Evolutionary conservation across 2,888 invertebrate species (phyloP).

Genomic region (Lathronympha strigana): DNA sequence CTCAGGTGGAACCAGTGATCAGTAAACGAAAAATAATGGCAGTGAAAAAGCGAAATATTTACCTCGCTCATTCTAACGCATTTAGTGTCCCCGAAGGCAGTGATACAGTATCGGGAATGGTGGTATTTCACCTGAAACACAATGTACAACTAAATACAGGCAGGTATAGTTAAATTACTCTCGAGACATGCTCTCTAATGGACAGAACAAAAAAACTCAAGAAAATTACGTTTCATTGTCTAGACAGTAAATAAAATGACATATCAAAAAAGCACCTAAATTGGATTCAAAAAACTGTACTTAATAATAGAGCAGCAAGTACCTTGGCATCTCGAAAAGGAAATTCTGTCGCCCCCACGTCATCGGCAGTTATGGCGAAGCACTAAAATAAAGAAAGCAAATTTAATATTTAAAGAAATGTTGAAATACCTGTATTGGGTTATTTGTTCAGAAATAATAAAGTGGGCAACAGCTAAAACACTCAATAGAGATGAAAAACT

Average conservation of each 20-base stretch:
- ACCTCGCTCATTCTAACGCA: slow-evolving; percentile 13
- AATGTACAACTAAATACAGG: too few species aligned
- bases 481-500: too few species aligned
- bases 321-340: too few species aligned
- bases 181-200: background rate
- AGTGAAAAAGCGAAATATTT: background rate
- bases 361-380: too few species aligned
- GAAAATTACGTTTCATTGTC: too few species aligned
- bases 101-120: slow-evolving; percentile 11
- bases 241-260: background rate
- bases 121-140: slow-evolving; percentile 17
- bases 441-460: too few species aligned
- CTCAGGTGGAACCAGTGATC: background rate
- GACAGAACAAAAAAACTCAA: background rate
- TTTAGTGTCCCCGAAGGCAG: slow-evolving; percentile 4
- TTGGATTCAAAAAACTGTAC: too few species aligned
- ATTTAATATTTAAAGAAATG: too few species aligned
- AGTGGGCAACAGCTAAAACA: too few species aligned
- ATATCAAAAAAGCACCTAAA: background rate
- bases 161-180: background rate
- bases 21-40: background rate
- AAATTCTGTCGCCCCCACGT: background rate
- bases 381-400: too few species aligned
- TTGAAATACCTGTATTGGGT: too few species aligned
- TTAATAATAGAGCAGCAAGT: too few species aligned